These are phyloP conservation scores for Anser cygnoides DNA, from an alignment of 2,113 vertebrate genomes.

Conservation along the genomic window DNA sequence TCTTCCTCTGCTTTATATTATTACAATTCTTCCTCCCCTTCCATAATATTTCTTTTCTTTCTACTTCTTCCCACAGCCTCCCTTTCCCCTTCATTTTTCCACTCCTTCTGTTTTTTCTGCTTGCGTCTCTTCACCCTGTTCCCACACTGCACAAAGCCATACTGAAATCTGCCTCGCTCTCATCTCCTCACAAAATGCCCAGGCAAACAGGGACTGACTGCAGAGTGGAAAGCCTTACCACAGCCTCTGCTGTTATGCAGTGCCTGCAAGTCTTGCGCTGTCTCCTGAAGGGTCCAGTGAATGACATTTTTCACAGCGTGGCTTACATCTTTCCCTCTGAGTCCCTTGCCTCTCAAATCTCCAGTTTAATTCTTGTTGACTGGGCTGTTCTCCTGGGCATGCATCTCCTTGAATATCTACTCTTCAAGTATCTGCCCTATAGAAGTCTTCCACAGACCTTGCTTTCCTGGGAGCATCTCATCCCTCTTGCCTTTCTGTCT, in stretches of 20 bases:
- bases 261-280: neutral
- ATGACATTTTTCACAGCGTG: neutral
- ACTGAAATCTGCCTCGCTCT: neutral
- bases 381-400: neutral
- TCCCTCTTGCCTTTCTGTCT: neutral
- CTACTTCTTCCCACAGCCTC: neutral
- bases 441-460: neutral
- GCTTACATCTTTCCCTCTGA: neutral
- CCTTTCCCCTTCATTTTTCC: neutral
- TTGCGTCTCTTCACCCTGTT: neutral
- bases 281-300: neutral
- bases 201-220: neutral
- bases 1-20: neutral
- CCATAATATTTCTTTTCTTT: neutral
- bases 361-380: neutral
- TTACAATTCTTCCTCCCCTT: neutral
- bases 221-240: neutral
- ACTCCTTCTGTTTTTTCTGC: neutral
- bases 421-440: neutral
- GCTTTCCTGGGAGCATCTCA: neutral
- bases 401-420: neutral
- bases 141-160: neutral
- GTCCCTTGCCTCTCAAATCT: neutral
- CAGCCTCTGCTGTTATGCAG: neutral
- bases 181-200: neutral